These are phyloP conservation scores for Rhinogobio ventralis DNA, from an alignment of 2,797 vertebrate genomes.

Conservation along the genomic window DNA sequence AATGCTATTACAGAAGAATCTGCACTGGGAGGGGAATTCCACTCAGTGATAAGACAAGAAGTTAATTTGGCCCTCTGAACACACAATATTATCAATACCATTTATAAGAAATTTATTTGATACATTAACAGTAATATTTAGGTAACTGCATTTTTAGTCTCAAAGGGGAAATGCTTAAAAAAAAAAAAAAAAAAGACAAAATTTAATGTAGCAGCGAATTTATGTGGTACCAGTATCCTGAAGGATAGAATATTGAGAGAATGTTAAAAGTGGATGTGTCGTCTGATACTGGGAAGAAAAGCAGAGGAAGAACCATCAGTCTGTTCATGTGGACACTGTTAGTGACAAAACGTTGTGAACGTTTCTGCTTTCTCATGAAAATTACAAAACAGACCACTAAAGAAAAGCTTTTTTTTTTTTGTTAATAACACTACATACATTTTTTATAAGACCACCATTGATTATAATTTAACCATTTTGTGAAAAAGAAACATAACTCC, in stretches of 20 bases:
- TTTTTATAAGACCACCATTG: constrained; percentile 85
- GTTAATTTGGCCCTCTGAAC: constrained; percentile 39
- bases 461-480: constrained; percentile 89
- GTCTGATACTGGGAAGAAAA: constrained; percentile 30
- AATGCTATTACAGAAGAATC: constrained; percentile 23
- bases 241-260: constrained; percentile 17
- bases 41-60: constrained; percentile 23
- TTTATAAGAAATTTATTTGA: constrained; percentile 52
- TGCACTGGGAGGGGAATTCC: constrained; percentile 16
- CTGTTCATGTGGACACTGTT: constrained; percentile 35
- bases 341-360: constrained; percentile 28
- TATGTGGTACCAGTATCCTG: constrained; percentile 41
- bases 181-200: constrained; percentile 66
- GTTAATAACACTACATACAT: constrained; percentile 87
- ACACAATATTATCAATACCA: constrained; percentile 35
- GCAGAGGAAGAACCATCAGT: constrained; percentile 20
- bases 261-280: constrained; percentile 27
- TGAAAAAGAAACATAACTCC: constrained; percentile 72
- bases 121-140: constrained; percentile 68
- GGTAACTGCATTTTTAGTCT: constrained; percentile 76
- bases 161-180: constrained; percentile 75
- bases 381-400: constrained; percentile 76
- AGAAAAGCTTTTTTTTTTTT: constrained; percentile 74
- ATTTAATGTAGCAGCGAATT: constrained; percentile 49
- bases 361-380: constrained; percentile 64